Evolutionary conservation across 2,113 vertebrate genomes (phyloP), one percentile per base, ranked within the genome.

Genomic region (Mesembrinibis cayennensis): DNA sequence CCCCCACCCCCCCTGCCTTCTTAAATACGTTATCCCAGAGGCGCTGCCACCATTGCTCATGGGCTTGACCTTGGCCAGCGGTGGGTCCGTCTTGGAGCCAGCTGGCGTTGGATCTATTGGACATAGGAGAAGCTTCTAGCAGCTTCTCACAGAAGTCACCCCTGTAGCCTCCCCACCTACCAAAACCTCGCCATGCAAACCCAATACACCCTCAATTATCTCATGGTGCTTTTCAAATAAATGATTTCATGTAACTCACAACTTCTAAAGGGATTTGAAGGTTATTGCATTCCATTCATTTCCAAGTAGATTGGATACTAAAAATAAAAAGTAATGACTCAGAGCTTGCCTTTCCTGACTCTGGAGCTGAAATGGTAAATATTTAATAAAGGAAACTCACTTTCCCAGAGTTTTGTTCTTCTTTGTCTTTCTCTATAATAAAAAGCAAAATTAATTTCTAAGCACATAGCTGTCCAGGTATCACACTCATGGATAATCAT

Each of bases 321-420:
- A 96, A 96, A 97, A 95, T 95, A 97, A 88, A 87, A 93, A 80
- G 67, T 69, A 95, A 82, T 96, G 94, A 93, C 66, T 96, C 83
- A 70, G 81, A 91, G 76, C 76, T 96, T 97, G 92, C 73, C 81
- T 95, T 89, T 85, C 47, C 20, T 56, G 89, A 94, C 76, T 90
- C 89, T 47, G 53, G 55, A 95, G 55, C 32, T 96, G 82, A 93
- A 95, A 96, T 90, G n/a, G 91, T 96, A 97, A 97, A 97, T 95
- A 94, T 92, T 96, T 97, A 96, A 95, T 95, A 95, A 56, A 40
- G 47, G 76, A 86, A 92, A 84, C 49, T 71, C 38, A 71, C 30
- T 59, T 88, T 74, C 38, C 53, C 13, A 36, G 92, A 93, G 23
- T 96, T 97, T 66, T 59, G 16, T 34, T 93, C 81, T 81, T 94